Conservation (phyloP, 2,797 vertebrate genomes). For the Phataginus tricuspis region DNA sequence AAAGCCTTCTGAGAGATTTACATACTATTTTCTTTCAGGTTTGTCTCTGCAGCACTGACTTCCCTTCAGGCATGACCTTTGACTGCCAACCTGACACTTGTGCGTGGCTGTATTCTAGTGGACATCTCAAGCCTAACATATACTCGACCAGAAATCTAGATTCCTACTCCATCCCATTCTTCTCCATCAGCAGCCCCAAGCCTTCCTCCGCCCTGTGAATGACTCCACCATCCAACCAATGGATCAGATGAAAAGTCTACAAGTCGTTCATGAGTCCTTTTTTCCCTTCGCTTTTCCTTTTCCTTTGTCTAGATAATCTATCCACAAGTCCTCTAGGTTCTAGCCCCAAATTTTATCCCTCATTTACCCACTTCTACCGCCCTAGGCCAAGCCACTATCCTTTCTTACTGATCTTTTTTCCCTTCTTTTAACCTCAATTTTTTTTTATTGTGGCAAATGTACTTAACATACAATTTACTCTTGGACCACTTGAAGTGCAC, state of each 20-base stretch:
- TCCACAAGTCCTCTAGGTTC: neutral
- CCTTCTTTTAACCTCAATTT: neutral
- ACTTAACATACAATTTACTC: neutral
- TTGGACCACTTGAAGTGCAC: neutral
- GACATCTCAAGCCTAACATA: neutral
- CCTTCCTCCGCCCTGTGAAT: neutral
- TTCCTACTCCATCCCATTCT: neutral
- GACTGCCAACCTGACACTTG: neutral
- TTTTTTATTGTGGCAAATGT: conserved; percentile 20
- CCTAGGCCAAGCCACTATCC: neutral
- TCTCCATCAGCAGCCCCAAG: neutral
- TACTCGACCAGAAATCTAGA: neutral
- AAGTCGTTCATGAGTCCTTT: neutral
- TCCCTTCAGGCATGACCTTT: neutral
- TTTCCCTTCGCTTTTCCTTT: neutral
- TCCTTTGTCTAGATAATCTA: neutral
- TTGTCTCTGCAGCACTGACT: neutral
- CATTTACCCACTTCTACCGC: neutral
- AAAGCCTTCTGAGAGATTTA: neutral
- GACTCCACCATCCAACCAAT: neutral
- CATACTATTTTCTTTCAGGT: neutral
- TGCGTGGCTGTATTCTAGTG: neutral
- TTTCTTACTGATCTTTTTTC: neutral
- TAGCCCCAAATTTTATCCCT: neutral
- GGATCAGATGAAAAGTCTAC: neutral